Conservation (phyloP, 2,888 invertebrate species). For the Acronicta leporina region DNA sequence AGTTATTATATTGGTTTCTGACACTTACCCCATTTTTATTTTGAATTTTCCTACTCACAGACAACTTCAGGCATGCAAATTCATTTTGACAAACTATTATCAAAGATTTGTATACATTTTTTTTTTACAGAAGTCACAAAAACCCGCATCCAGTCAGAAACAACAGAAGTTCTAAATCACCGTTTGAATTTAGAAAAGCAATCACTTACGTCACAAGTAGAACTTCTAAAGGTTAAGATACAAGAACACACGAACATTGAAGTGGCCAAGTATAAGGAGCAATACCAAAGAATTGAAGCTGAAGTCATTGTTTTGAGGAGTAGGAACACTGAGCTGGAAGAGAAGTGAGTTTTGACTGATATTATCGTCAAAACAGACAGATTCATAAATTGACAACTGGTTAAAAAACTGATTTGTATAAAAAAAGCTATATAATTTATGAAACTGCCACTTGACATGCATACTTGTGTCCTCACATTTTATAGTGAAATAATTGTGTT, state of each 20-base stretch:
- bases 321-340: constrained; percentile 72
- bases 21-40: no score
- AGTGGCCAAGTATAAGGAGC: constrained; percentile 63
- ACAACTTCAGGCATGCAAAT: no score
- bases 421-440: no score
- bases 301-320: constrained; percentile 65
- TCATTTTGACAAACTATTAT: no score
- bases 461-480: no score
- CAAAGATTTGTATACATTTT: not conserved
- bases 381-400: no score
- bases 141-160: constrained; percentile 63
- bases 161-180: constrained; percentile 56
- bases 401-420: no score
- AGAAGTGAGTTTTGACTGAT: constrained; percentile 64
- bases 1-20: no score
- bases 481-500: no score
- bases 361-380: no score
- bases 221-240: constrained; percentile 66
- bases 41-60: no score
- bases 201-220: constrained; percentile 63
- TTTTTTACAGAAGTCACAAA: constrained; percentile 66
- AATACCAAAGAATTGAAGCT: constrained; percentile 63
- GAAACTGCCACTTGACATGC: no score
- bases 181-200: constrained; percentile 67
- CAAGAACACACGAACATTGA: constrained; percentile 66